Base-by-base conservation (phyloP, 2,888 invertebrate genomes). In the Coelopa pilipes region DNA sequence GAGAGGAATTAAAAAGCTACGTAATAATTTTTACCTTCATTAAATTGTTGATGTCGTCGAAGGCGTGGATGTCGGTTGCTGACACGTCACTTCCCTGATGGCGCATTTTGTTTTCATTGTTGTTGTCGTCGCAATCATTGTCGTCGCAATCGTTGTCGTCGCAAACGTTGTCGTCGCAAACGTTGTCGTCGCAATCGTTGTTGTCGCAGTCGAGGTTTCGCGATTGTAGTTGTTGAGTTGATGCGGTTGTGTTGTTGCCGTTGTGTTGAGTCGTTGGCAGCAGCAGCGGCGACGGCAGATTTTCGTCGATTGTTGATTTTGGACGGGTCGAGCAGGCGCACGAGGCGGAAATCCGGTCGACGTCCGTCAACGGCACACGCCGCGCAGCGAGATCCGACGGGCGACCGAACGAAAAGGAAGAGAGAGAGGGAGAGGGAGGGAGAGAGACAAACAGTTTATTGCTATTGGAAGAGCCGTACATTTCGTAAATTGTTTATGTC, bases 31-130 rank as follows among this genome's bases (percentile, higher is more conserved):
- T 85, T 89, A 91, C 91, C 88, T 89, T 89, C 83, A 91, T 90
- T 79, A 91, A 87, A 83, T 90, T 90, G 84, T 90, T 90, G 89
- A 91, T 90, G 85, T 92, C 92, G 84, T 92, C 91, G 83, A 90
- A 91, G 73, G 91, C 91, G 85, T 89, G 86, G 74, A 88, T 83
- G 83, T 91, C 91, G 78, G 90, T 90, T 45, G 90, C 90, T 34
- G 91, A 92, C 80, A 90, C 91, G 84, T 91, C 92, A 86, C 91
- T 91, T 76, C 89, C 90, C 92, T 92, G 24, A 50, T 67, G 24
- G n/a, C 19, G 21, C 15, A 34, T 67, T 53, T 70, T 70, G 60
- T 57, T 55, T 34, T 45, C 12, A 19, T 65, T 68, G 55, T 68
- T 68, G 68, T 45, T n/a, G 15, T 60, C 49, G 49, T 47, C n/a